Evolutionary conservation across 2,888 invertebrate species (phyloP), one percentile per base, ranked within the genome.

Genomic region (Panopea generosa): DNA sequence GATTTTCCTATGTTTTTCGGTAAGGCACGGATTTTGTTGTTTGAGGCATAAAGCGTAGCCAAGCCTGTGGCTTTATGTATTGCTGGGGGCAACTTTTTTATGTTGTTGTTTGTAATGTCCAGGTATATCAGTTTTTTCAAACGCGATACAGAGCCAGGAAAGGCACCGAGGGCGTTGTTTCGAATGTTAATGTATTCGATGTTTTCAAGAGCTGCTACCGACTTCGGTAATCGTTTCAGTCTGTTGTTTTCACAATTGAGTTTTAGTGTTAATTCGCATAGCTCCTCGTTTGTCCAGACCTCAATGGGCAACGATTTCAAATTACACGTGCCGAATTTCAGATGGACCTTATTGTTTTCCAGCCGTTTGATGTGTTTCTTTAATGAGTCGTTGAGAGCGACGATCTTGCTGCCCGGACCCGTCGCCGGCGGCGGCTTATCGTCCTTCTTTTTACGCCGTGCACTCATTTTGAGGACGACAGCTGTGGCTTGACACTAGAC

Each of bases 381-480:
- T 6, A 92, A 74, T 0, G 89, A 85, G 4, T 88, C 87, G 9
- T 90, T 89, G n/a, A 92, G 86, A 14, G 92, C 84, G 11, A 89
- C 69, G 20, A 92, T 91, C 65, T 90, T 90, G 70, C 92, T 92
- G 33, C 92, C 92, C 0, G 92, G 92, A 4, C 92, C 92, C 7
- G 89, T 90, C 16, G 91, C 89, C 1, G 92, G 92, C 2, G 91
- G 90, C 1, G 91, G 92, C 83, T 92, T 91, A 24, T 92, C 91
- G 50, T 92, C 91, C 84, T 92, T 92, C 83, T 91, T 91, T 57
- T 83, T 84, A 20, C 84, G 72, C 45, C 82, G 78, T 0, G 82
- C 84, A 55, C 82, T 83, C 84, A 84, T 89, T 45, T 57, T 82
- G 59, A 45, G 62, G 50, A 45, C 26, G 24, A 16, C 24, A 11